Evolutionary conservation across 2,797 vertebrate genomes (phyloP).

Genomic region (Toxotes lorentzi): DNA sequence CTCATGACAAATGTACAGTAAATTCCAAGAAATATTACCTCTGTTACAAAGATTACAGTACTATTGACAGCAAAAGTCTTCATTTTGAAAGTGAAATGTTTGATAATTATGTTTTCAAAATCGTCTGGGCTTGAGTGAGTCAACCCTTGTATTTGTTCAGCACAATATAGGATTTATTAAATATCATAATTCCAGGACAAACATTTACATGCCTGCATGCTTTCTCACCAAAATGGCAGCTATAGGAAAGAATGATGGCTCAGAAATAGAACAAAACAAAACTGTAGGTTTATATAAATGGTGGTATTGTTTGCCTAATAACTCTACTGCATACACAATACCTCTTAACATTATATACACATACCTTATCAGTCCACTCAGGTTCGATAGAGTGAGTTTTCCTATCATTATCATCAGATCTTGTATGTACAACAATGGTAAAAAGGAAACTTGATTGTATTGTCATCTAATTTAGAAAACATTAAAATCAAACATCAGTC

Average conservation of each 20-base stretch:
- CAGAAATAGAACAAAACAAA: conserved; percentile 90
- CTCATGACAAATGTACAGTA: conserved; percentile 77
- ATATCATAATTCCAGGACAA: conserved; percentile 99
- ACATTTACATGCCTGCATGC: conserved; percentile 99
- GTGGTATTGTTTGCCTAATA: conserved; percentile 94
- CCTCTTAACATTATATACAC: conserved; percentile 98
- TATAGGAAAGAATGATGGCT: conserved; percentile 99
- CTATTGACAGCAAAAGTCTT: conserved; percentile 82
- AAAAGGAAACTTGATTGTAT: conserved; percentile 91
- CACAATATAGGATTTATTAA: conserved; percentile 98
- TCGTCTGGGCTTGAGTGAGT: conserved; percentile 77
- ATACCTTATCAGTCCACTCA: conserved; percentile 83
- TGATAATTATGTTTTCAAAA: conserved; percentile 73
- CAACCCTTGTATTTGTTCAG: conserved; percentile 89
- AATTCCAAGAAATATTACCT: conserved; percentile 81
- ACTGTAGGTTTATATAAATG: conserved; percentile 92
- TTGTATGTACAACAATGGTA: conserved; percentile 88
- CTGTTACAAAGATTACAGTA: conserved; percentile 84
- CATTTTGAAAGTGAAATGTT: conserved; percentile 78
- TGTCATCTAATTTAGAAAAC: conserved; percentile 91
- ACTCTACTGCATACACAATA: conserved; percentile 99
- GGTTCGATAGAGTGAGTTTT: conserved; percentile 74
- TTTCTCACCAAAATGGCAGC: conserved; percentile 99
- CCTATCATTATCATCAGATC: conserved; percentile 80
- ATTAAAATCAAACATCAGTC: conserved; percentile 85